Base-by-base conservation (phyloP, 2,113 vertebrate genomes). In the Poicephalus meyeri region DNA sequence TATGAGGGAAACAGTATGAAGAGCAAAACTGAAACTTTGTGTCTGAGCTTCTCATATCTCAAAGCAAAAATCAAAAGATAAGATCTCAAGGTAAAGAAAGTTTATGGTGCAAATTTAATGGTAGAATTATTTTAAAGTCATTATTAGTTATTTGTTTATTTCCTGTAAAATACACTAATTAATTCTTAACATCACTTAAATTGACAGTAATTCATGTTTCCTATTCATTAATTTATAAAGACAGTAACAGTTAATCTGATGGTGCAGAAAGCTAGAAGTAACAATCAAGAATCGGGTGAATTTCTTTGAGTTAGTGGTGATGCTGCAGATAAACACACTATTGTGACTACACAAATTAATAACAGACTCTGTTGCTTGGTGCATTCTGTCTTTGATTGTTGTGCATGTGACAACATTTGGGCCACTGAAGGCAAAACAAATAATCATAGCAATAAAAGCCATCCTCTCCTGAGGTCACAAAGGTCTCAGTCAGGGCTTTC, bases 361-460 rank as follows among this genome's bases (percentile, higher is more conserved):
- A 81, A 33, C 17, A 93, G 31, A 25, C 16, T 44, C 10, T 33
- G 11, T 26, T n/a, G 10, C 25, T 81, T 84, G 64, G 41, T 69
- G 79, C 17, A n/a, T 39, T 91, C 73, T 88, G 7, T n/a, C 39
- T 93, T 64, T 66, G 68, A 84, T 42, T 80, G 80, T 77, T 78
- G 39, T 26, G 47, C 20, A 71, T 29, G 42, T 3, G 6, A 33
- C 5, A 3, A 33, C 5, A 3, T 81, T 78, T 86, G 42, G 79
- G 52, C 42, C 50, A 78, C 61, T 78, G 69, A 84, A 92, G 60
- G 72, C 46, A 88, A 94, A 94, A 86, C 25, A 89, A 96, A 89
- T 93, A 86, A 86, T 84, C 72, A 70, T 16, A 70, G 77, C 47
- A 92, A 87, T 92, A 92, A 56, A n/a, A 56, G n/a, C 74, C 56